Evolutionary conservation across 2,888 invertebrate genomes (phyloP), one percentile per base, ranked within the genome.

Genomic region (Tanaodytes sp.): DNA sequence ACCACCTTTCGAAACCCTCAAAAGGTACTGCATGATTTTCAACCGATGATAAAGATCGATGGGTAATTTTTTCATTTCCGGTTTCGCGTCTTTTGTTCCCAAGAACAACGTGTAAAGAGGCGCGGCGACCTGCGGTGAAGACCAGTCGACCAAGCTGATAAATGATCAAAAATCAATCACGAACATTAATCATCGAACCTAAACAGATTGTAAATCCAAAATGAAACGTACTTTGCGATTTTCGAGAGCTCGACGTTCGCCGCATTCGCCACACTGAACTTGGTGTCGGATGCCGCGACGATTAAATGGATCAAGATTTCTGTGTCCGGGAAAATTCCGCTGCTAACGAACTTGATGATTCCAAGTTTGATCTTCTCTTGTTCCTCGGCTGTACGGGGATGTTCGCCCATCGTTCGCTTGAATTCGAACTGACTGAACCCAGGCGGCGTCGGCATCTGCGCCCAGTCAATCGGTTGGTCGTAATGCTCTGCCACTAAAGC

Each of bases 241-340:
- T 93, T 92, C 79, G 93, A 94, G 6, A 97, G 85, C 76, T 95
- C 94, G 72, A 91, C 90, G 80, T 96, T 94, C 1, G 95, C 96
- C 59, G 92, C 89, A 80, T 95, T 94, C 52, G 95, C 95, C 40
- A 97, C 94, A 84, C 92, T 93, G 82, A 93, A 96, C 71, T 96
- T 88, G 0, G 95, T 94, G 80, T 97, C 97, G 0, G 96, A 92
- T 0, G 95, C 93, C 1, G 94, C 96, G 4, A 97, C 90, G 6
- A 96, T 90, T 64, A 95, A 87, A 55, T 93, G 92, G 69, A 92
- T 86, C 16, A 95, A 87, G 20, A 93, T 89, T 63, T 94, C 93
- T 18, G 89, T 88, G 77, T 92, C 91, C 19, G 89, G 88, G 77
- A 95, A 92, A 36, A 94, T 88, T 46, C 94, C 94, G 73, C 91